Evolutionary conservation across 1,140 invertebrate species (phyloP).

Genomic region (Drosophila chauvacae): DNA sequence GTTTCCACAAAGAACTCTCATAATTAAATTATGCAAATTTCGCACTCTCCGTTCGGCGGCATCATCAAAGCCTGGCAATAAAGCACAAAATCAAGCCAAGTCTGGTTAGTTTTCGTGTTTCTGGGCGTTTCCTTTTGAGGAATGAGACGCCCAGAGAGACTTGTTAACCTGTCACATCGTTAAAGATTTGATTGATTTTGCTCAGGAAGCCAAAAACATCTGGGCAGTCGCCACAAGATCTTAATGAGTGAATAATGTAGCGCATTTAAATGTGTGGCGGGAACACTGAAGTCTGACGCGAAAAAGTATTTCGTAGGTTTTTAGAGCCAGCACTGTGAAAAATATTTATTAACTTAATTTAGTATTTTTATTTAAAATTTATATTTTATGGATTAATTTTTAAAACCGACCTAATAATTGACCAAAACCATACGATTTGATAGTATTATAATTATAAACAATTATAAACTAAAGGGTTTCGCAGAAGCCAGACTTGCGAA

Average conservation of each 20-base stretch:
- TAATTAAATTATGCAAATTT: slow-evolving; percentile 81
- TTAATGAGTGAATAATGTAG: slow-evolving; percentile 75
- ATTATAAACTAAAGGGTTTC: too few species aligned
- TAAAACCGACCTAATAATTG: too few species aligned
- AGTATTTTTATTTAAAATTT: background rate
- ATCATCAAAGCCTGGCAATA: slow-evolving; percentile 65
- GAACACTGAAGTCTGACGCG: slow-evolving; percentile 46
- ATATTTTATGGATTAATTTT: too few species aligned
- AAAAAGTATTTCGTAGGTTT: slow-evolving; percentile 25
- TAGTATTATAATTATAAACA: too few species aligned
- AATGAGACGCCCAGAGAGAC: slow-evolving; percentile 16
- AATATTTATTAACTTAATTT: background rate
- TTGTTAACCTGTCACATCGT: slow-evolving; percentile 64
- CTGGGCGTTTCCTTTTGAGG: slow-evolving; percentile 35
- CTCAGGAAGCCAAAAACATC: slow-evolving; percentile 65
- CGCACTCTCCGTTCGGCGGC: slow-evolving; percentile 61
- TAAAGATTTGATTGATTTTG: slow-evolving; percentile 79
- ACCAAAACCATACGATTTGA: too few species aligned
- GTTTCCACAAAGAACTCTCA: slow-evolving; percentile 76
- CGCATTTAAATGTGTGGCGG: slow-evolving; percentile 77
- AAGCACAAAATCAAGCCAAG: slow-evolving; percentile 43
- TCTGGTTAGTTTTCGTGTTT: slow-evolving; percentile 14
- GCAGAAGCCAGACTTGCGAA: too few species aligned
- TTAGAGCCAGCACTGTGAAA: slow-evolving; percentile 3
- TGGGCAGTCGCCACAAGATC: slow-evolving; percentile 46